These are phyloP conservation scores for Pocillopora grandis DNA, from an alignment of 92 coral and sea anemone genomes.

Conservation along the genomic window DNA sequence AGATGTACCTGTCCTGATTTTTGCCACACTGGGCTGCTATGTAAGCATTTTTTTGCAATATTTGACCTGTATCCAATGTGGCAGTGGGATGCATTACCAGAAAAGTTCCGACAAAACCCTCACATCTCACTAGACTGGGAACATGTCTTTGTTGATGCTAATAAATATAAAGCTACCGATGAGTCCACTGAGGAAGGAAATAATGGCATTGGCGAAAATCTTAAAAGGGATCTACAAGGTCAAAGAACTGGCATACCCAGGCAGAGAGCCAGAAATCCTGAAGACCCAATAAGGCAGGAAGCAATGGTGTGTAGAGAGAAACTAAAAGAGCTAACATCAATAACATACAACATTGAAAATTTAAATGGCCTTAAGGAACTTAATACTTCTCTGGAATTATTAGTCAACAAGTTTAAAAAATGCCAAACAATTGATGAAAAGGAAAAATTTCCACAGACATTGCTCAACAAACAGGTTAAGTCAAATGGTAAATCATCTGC, in stretches of 20 bases:
- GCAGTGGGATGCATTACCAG: conserved; percentile 60
- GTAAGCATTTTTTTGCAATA: conserved; percentile 60
- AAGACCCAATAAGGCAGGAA: conserved; percentile 25
- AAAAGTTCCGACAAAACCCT: conserved; percentile 16
- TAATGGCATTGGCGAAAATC: no score
- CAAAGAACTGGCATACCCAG: neutral
- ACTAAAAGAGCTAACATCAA: conserved; percentile 29
- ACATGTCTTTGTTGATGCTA: neutral
- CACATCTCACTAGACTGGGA: conserved; percentile 7
- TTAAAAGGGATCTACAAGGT: conserved; percentile 1
- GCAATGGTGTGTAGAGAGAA: conserved; percentile 42
- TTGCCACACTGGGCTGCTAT: no score
- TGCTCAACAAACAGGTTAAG: neutral
- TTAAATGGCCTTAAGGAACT: conserved; percentile 13
- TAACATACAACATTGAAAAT: conserved; percentile 45
- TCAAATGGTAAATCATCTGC: neutral
- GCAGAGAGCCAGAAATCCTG: conserved; percentile 4
- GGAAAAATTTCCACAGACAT: neutral
- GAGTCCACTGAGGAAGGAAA: neutral
- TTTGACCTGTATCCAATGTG: conserved; percentile 20
- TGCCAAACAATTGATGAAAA: neutral
- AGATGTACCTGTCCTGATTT: no score
- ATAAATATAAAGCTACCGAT: neutral
- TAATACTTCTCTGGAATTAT: neutral
- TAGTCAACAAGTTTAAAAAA: neutral